Evolutionary conservation across 2,113 vertebrate species (phyloP).

Genomic region (Rhagologus leucostigma): DNA sequence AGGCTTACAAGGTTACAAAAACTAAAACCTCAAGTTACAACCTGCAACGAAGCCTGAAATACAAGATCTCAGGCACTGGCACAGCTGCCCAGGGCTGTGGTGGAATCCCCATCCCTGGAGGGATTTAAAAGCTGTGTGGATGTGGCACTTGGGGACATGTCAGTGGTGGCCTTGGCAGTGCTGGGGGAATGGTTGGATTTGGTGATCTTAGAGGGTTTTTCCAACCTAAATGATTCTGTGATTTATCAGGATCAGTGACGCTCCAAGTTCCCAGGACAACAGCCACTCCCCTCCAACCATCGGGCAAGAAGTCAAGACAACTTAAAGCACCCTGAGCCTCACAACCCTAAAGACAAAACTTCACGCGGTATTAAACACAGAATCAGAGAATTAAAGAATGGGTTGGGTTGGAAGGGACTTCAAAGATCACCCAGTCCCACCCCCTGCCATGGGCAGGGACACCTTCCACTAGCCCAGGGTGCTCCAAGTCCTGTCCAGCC

Average conservation of each 20-base stretch:
- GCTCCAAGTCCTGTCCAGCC: accelerated
- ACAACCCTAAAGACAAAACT: neutral
- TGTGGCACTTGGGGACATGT: neutral
- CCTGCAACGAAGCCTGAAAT: neutral
- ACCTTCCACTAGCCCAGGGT: accelerated
- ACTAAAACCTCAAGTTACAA: neutral
- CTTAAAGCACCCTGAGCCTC: neutral
- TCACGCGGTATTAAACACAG: accelerated
- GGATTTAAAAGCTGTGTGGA: neutral
- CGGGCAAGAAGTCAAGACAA: neutral
- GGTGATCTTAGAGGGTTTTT: neutral
- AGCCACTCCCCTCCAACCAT: neutral
- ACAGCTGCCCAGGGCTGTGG: neutral
- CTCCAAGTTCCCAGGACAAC: neutral
- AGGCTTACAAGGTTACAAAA: neutral
- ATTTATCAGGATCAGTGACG: neutral
- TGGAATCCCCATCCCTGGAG: neutral
- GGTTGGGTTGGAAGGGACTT: neutral
- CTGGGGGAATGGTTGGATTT: neutral
- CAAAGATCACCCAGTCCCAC: neutral
- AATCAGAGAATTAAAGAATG: neutral
- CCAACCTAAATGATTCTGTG: neutral
- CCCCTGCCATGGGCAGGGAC: neutral
- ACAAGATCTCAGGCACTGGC: neutral
- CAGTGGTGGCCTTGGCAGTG: neutral